Evolutionary conservation across 2,888 invertebrate genomes (phyloP).

Genomic region (Cryptocephalus primarius): DNA sequence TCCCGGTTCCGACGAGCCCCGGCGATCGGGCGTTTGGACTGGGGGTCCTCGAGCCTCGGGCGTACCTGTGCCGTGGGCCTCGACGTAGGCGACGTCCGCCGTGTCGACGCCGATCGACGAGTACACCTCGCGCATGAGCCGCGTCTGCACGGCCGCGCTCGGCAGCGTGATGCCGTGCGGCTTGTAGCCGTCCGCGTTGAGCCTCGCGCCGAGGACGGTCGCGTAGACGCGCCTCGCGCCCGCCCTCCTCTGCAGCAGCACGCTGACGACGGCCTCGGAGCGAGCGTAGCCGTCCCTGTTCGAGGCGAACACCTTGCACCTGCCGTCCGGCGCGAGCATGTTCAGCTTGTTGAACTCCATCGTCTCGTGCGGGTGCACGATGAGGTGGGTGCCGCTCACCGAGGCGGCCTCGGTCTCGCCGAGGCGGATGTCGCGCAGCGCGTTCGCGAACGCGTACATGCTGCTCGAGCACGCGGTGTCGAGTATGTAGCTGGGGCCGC

Average conservation of each 20-base stretch:
- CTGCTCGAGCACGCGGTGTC: slow-evolving; percentile 93
- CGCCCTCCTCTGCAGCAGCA: slow-evolving; percentile 57
- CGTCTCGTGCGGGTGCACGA: slow-evolving; percentile 77
- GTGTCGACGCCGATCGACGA: background rate
- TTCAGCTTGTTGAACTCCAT: slow-evolving; percentile 74
- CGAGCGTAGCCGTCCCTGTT: slow-evolving; percentile 71
- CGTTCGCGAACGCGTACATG: slow-evolving; percentile 73
- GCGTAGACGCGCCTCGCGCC: slow-evolving; percentile 26
- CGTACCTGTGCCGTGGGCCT: background rate
- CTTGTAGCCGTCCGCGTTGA: background rate
- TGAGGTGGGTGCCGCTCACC: slow-evolving; percentile 76
- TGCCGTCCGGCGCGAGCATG: slow-evolving; percentile 75
- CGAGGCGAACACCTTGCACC: slow-evolving; percentile 71
- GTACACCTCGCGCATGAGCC: background rate
- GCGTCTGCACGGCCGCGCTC: background rate
- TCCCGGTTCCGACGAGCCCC: too few species aligned
- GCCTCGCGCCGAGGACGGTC: background rate
- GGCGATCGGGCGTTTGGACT: too few species aligned
- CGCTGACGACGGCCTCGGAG: slow-evolving; percentile 61
- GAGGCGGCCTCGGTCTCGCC: slow-evolving; percentile 82
- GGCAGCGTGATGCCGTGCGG: background rate
- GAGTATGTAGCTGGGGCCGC: slow-evolving; percentile 77
- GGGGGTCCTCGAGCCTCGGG: too few species aligned
- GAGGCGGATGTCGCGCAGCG: slow-evolving; percentile 60
- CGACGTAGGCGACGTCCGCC: background rate